Evolutionary conservation across 1,140 invertebrate species (phyloP), one percentile per base, ranked within the genome.

Genomic region (Stratiolaelaps scimitus): DNA sequence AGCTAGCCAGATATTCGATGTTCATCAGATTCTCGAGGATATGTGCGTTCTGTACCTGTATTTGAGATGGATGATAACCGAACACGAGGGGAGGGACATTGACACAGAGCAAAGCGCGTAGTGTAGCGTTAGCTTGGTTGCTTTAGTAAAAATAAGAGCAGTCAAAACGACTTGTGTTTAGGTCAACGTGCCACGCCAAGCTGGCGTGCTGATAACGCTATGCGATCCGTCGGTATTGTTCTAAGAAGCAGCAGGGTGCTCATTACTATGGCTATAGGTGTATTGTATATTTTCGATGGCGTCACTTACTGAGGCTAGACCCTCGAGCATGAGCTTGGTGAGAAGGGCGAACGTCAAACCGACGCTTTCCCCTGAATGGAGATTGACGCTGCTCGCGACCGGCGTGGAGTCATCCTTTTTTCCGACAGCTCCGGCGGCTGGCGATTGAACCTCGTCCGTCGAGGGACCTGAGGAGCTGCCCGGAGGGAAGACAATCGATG

Each of bases 301-400:
- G n/a, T n/a, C 26, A 19, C 53, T 60, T 34, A 60, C 53, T 34
- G 53, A 60, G 26, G 53, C 53, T 34, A 60, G 23, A 29, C 53
- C 53, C 53, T 60, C 53, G 53, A 60, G 53, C 53, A 60, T 60
- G 1, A 60, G 53, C 53, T 60, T 60, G 34, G 53, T 60, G 53
- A 60, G 53, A 60, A 60, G 53, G n/a, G 53, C 53, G 26, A 60
- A 60, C 15, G 53, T 60, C 15, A 60, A 26, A 26, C 53, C 53
- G 53, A 60, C 53, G 34, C 15, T 60, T 60, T 60, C 53, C 34
- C 53, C 53, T 15, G 53, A 60, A 60, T 60, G 53, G 15, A 60
- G 53, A 34, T 60, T 60, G 17, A 40, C 34, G 34, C 34, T 40
- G 4, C 34, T 10, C n/a, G n/a, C n/a, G n/a, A n/a, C n/a, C 10